Evolutionary conservation across 2,888 invertebrate genomes (phyloP).

Genomic region (Autographa pulchrina): DNA sequence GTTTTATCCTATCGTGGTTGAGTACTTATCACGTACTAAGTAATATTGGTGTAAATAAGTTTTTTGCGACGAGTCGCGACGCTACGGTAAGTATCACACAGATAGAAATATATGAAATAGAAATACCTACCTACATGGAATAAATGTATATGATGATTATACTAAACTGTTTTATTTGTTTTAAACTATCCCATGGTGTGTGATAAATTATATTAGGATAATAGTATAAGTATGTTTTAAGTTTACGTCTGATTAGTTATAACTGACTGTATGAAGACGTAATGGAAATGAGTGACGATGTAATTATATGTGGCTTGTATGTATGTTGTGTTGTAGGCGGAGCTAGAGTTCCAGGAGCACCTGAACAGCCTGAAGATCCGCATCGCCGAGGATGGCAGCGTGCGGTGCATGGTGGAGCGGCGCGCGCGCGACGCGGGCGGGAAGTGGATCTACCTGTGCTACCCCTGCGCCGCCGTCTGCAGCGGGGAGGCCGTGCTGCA

Average conservation of each 20-base stretch:
- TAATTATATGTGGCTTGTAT: slow-evolving; percentile 9
- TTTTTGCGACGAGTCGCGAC: slow-evolving; percentile 36
- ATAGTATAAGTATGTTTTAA: neutral
- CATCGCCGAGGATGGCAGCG: slow-evolving; percentile 81
- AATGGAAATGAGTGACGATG: neutral
- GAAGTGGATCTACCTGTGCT: slow-evolving; percentile 87
- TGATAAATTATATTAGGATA: slow-evolving; percentile 32
- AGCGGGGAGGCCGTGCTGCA: slow-evolving; percentile 83
- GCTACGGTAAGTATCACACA: slow-evolving; percentile 70
- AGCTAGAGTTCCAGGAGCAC: slow-evolving; percentile 83
- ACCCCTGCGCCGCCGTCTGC: slow-evolving; percentile 87
- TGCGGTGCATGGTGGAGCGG: slow-evolving; percentile 84
- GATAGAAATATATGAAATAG: slow-evolving; percentile 56
- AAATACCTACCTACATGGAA: slow-evolving; percentile 56
- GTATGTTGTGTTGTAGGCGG: slow-evolving; percentile 74
- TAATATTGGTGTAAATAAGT: slow-evolving; percentile 30
- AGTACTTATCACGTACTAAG: slow-evolving; percentile 23
- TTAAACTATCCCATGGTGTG: slow-evolving; percentile 58
- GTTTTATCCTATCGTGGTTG: slow-evolving; percentile 22
- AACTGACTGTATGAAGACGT: slow-evolving; percentile 14
- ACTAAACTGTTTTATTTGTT: slow-evolving; percentile 72
- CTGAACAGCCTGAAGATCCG: slow-evolving; percentile 82
- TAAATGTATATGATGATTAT: slow-evolving; percentile 60
- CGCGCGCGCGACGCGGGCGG: slow-evolving; percentile 81
- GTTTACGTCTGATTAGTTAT: slow-evolving; percentile 14